Conservation (phyloP, 1,140 invertebrate species). For the Octopus sinensis region DNA sequence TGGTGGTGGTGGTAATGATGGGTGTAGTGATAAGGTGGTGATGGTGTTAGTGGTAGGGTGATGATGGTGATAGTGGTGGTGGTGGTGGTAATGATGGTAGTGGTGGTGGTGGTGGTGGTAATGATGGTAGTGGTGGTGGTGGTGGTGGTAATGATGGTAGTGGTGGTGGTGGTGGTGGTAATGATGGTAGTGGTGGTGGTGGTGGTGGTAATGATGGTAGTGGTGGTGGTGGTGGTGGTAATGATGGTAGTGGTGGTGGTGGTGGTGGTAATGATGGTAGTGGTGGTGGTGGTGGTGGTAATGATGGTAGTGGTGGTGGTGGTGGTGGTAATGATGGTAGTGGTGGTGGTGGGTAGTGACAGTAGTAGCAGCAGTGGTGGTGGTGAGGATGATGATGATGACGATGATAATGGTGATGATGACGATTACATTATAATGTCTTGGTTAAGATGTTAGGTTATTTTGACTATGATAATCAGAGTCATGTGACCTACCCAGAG, state of each 20-base stretch:
- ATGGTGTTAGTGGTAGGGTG: background rate
- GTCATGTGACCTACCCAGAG: conserved; percentile 1
- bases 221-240: too few relatives aligned
- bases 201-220: conserved; percentile 20
- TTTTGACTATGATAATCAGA: conserved; percentile 10
- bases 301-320: too few relatives aligned
- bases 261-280: too few relatives aligned
- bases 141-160: conserved; percentile 10
- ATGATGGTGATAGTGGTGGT: conserved; percentile 20
- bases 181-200: conserved; percentile 9
- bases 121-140: conserved; percentile 13
- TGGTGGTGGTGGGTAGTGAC: too few relatives aligned
- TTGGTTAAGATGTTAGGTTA: background rate
- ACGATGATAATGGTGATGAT: too few relatives aligned
- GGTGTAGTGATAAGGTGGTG: conserved; percentile 21
- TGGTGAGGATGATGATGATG: too few relatives aligned
- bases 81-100: conserved; percentile 15
- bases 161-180: background rate
- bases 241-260: too few relatives aligned
- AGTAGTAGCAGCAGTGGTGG: too few relatives aligned
- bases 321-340: background rate
- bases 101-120: background rate
- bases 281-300: too few relatives aligned
- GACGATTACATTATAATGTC: background rate
- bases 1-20: background rate